Evolutionary conservation across 92 coral and sea anemone species (phyloP), one percentile per base, ranked within the genome.

Genomic region (Epizoanthus ramosus): DNA sequence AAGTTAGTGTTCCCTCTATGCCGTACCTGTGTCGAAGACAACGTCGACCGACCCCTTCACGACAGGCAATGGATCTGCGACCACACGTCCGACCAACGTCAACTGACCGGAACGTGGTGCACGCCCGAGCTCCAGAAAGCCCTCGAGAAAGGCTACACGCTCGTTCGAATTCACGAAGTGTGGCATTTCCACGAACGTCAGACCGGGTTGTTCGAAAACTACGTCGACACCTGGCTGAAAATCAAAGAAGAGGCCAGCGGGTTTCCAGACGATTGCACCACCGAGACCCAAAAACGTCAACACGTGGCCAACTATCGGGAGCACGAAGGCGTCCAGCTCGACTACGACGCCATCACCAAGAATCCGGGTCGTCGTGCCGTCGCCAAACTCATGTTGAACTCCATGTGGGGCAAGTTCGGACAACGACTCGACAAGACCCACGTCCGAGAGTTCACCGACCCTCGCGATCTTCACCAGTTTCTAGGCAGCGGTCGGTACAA

Each of bases 171-270:
- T 9, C 59, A 73, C 15, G 79, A 73, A 21, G 79, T 73, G 1
- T 73, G 68, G 83, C 72, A 79, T 41, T 79, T 79, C 50, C 24
- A 59, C 9, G 53, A 79, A 8, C 50, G 68, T 35, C 14, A 52
- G 17, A 16, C 15, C 21, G 70, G 83, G 50, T 53, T 79, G 22
- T 79, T 79, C 71, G 22, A 60, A 18, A 54, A 79, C 47, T 79
- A 79, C 57, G 68, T 79, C 84, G 9, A 79, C 53, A 79, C 69
- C 50, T 79, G 50, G 71, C 84, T 79, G 54, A 79, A 79, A 61
- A 58, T 60, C 84, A 79, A 79, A 25, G 71, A 60, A 39, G 84
- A 79, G 31, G 84, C 68, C 28, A 63, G 84, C 68, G 69, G 71
- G 5, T 63, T 37, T 24, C 84, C 84, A 2, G 58, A 16, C 2